Evolutionary conservation across 1,140 invertebrate genomes (phyloP), one percentile per base, ranked within the genome.

Genomic region (Eufriesea mexicana): DNA sequence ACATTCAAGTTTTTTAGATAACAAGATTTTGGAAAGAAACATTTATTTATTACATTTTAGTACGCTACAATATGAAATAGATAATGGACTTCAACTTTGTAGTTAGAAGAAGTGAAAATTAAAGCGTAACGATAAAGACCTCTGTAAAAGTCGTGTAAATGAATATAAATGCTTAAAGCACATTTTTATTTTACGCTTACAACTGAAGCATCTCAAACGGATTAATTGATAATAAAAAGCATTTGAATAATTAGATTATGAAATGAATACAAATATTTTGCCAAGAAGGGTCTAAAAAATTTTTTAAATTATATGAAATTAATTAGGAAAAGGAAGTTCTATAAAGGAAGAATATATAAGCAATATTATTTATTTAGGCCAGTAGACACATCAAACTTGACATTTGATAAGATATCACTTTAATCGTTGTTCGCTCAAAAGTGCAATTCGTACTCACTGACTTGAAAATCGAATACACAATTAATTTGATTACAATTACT

Each of bases 281-380:
- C 9, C 14, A 25, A 14, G 54, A 51, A 51, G 10, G 20, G 28
- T 51, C 25, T 28, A 35, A 20, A 71, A 18, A 7, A 54, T 71
- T 71, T 71, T 45, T 18, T 7, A 16, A 42, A 77, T 35, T 28
- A 8, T 35, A 47, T 8, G 14, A 64, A 51, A 18, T 57, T 35
- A n/a, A 1, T 78, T 68, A 57, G 42, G n/a, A 47, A 28, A 79
- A 70, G 25, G 23, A 45, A 28, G 20, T 79, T 70, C 18, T 14
- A 59, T 45, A 67, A 67, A 18, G 25, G 70, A 0, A 47, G 35
- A 59, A 61, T 14, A 25, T 64, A 80, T 35, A 73, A 28, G 49
- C 35, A 45, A 55, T 73, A 6, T 47, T 61, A 0, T 70, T 70
- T 73, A 73, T 28, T 80, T 73, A 73, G 59, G 18, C 35, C 57